Conservation (phyloP, 2,113 vertebrate genomes). For the Gallinago undulata region DNA sequence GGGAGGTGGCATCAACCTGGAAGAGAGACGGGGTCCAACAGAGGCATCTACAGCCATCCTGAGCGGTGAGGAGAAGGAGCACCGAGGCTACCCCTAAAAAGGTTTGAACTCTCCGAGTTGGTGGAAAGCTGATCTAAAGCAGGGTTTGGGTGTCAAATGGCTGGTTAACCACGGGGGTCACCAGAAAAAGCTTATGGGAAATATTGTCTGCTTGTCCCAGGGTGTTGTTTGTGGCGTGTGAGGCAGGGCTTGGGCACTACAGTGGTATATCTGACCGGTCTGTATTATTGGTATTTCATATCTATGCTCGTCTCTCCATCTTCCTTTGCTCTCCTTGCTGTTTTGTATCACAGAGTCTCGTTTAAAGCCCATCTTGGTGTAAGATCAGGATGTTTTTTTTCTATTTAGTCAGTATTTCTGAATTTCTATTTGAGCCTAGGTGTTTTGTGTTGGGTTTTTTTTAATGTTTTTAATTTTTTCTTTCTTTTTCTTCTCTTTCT, state of each 20-base stretch:
- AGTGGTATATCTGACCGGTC: rapidly evolving
- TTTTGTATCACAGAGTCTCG: not conserved
- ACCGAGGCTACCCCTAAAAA: not conserved
- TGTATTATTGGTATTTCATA: rapidly evolving
- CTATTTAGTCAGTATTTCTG: not conserved
- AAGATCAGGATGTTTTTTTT: not conserved
- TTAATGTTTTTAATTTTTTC: too few species aligned
- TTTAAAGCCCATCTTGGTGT: not conserved
- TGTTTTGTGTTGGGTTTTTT: not conserved
- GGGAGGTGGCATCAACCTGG: not conserved
- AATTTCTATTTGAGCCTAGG: not conserved
- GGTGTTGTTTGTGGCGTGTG: rapidly evolving
- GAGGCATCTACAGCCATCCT: not conserved
- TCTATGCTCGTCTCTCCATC: rapidly evolving
- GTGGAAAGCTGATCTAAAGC: not conserved
- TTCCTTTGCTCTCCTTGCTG: not conserved
- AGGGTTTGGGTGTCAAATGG: not conserved
- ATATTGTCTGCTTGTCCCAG: rapidly evolving
- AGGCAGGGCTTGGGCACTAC: rapidly evolving
- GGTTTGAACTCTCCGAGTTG: not conserved
- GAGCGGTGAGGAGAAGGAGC: not conserved
- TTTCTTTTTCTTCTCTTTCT: not conserved
- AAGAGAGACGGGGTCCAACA: not conserved
- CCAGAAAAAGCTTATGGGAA: not conserved
- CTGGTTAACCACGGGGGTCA: not conserved